Evolutionary conservation across 2,888 invertebrate genomes (phyloP).

Genomic region (Syrista parreyssii): DNA sequence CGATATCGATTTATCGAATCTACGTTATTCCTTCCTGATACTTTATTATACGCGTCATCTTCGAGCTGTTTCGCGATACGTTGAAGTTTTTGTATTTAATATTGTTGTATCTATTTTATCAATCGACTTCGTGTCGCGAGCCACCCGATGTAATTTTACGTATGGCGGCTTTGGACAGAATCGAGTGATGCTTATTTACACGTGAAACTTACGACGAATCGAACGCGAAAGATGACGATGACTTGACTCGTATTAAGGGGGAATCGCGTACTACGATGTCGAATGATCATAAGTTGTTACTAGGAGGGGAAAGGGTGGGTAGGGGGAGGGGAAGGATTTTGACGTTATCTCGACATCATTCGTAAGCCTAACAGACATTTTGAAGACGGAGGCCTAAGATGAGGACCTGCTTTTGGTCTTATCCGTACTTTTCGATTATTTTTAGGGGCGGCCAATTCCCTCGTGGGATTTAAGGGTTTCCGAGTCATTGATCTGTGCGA

Average conservation of each 20-base stretch:
- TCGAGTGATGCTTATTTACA: too few species aligned
- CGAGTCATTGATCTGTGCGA: neutral
- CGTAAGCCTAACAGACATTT: neutral
- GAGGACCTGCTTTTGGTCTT: neutral
- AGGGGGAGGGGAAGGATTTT: too few species aligned
- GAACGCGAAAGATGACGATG: neutral
- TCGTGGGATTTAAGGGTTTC: neutral
- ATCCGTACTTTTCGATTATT: neutral
- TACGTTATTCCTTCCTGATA: too few species aligned
- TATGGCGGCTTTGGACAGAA: too few species aligned
- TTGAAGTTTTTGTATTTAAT: too few species aligned
- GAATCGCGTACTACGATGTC: neutral
- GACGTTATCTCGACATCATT: neutral
- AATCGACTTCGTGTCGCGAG: neutral
- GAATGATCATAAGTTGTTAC: neutral
- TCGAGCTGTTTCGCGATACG: too few species aligned
- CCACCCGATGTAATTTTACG: neutral
- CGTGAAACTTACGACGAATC: too few species aligned
- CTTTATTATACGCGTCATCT: too few species aligned
- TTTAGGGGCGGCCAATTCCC: neutral
- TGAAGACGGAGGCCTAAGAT: neutral
- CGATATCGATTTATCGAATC: neutral
- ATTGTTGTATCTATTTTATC: too few species aligned
- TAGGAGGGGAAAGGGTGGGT: too few species aligned
- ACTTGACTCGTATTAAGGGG: neutral